Base-by-base conservation (phyloP, 2,888 invertebrate genomes). In the Metallyticus violacea region DNA sequence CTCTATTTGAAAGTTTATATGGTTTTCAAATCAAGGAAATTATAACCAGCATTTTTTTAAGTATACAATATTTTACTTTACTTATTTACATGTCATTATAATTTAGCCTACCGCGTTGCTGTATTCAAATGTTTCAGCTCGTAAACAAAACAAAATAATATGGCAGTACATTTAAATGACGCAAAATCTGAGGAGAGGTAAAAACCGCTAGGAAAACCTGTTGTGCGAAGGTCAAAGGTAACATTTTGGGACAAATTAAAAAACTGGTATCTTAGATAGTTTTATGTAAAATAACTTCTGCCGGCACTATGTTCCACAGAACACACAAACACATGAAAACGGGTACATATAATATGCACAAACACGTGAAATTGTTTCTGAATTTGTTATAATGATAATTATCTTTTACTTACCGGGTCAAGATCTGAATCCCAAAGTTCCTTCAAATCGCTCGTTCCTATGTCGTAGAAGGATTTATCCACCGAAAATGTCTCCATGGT, bases 401-500 rank as follows among this genome's bases (percentile, higher is more conserved):
- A 4, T 62, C 22, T 62, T 62, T n/a, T n/a, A 94, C 96, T 96
- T 92, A 96, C 96, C 95, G 96, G 95, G 93, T 96, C 96, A 91
- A 96, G 93, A 93, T 96, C 96, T 90, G 96, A 94, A 91, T 96
- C 96, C 96, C 96, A 96, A 90, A 96, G 93, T 92, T 96, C 96
- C 93, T 95, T 95, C 91, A 96, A 93, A 92, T 95, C 95, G 90
- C 95, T 95, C 88, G 94, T 93, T 90, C 94, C 95, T 91, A 95
- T 95, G 92, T 96, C 96, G 93, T 95, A 96, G 93, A 95, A 96
- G 25, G 86, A 86, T 81, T 85, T 88, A 85, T 88, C 86, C 86
- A 86, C 86, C 22, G 85, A 26, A 85, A 88, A 88, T 81, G 86
- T 88, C 79, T 88, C 86, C 86, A 88, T 86, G 1, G 81, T 62